These are phyloP conservation scores for Leucopternis melanops DNA, from an alignment of 2,113 vertebrate genomes.

Conservation along the genomic window DNA sequence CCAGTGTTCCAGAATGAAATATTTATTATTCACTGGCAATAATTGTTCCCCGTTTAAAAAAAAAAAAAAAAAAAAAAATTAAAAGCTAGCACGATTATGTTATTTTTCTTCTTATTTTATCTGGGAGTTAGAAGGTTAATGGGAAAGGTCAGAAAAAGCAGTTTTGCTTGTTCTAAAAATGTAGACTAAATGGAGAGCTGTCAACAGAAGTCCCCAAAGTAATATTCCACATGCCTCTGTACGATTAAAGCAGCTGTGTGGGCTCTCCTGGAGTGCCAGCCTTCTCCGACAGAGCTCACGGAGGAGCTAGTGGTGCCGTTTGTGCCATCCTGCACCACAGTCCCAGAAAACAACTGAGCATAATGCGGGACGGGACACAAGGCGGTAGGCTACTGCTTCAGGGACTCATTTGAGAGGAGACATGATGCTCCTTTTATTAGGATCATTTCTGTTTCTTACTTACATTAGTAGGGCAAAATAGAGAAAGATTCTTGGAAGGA, in stretches of 20 bases:
- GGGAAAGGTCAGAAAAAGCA: not conserved
- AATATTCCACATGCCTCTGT: not conserved
- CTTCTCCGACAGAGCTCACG: not conserved
- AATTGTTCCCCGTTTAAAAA: not conserved
- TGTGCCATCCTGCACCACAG: not conserved
- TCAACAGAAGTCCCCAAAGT: not conserved
- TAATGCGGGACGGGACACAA: not conserved
- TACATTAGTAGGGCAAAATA: not conserved
- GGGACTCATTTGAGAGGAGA: not conserved
- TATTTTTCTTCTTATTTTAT: not conserved
- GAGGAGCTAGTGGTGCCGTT: not conserved
- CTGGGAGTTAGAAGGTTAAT: not conserved
- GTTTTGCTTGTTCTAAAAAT: not conserved
- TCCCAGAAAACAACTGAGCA: not conserved
- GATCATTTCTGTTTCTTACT: not conserved
- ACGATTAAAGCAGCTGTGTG: not conserved
- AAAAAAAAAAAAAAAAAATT: not conserved
- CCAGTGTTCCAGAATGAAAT: not conserved
- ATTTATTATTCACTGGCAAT: not conserved
- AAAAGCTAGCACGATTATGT: not conserved
- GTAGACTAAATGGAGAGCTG: not conserved
- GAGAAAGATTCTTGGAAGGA: not conserved
- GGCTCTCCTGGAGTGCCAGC: not conserved
- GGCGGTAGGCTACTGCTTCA: not conserved
- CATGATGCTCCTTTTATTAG: not conserved